These are phyloP conservation scores for Cotesia glomerata DNA, from an alignment of 1,140 invertebrate genomes.

Conservation along the genomic window DNA sequence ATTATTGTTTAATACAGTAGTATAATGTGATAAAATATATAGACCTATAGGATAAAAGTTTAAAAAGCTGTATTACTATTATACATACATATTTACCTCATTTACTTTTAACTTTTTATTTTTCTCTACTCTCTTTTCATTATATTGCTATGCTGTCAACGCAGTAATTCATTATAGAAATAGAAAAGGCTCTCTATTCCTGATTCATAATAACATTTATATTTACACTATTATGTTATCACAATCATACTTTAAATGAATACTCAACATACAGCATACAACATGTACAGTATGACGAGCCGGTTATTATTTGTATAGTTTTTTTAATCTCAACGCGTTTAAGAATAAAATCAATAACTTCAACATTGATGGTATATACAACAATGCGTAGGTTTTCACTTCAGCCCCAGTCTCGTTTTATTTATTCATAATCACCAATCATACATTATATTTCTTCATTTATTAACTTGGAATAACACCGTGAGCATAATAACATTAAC, in stretches of 20 bases:
- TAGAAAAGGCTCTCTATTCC: background rate
- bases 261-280: background rate
- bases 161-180: background rate
- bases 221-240: background rate
- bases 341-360: constrained; percentile 22
- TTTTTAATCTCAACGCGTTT: constrained; percentile 4
- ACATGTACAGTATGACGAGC: background rate
- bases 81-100: background rate
- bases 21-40: background rate
- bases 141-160: background rate
- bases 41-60: background rate
- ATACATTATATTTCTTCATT: background rate
- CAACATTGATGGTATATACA: background rate
- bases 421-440: background rate
- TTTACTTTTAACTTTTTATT: background rate
- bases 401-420: background rate
- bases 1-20: background rate
- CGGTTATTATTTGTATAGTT: background rate
- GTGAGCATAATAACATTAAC: background rate
- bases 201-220: constrained; percentile 4
- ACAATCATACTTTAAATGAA: background rate
- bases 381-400: constrained; percentile 8
- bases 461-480: background rate
- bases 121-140: background rate
- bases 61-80: background rate